phyloP scores from a whole-genome alignment of 2,888 invertebrate species.

The Pammene aurita region DNA sequence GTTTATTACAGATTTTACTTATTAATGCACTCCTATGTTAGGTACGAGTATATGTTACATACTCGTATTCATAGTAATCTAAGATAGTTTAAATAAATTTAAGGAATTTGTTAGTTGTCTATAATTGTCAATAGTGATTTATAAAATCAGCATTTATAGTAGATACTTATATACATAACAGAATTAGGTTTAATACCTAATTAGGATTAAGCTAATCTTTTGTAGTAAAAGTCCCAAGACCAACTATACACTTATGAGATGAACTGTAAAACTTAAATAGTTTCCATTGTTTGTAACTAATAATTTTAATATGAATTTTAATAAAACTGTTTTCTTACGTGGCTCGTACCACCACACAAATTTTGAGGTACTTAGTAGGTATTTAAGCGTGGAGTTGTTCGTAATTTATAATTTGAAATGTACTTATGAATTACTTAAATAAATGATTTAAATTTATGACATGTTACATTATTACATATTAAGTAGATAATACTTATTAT shows the following conservation, averaged over 20 bases:
- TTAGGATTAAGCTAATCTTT: conserved; percentile 2
- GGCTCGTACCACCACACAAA: conserved; percentile 37
- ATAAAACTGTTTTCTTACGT: conserved; percentile 24
- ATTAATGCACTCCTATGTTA: conserved; percentile 9
- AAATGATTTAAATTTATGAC: conserved; percentile 21
- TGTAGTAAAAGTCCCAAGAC: conserved; percentile 35
- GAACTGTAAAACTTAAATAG: conserved; percentile 23
- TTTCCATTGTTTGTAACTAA: conserved; percentile 31
- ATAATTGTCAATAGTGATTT: not conserved
- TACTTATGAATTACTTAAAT: conserved; percentile 19
- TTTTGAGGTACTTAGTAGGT: conserved; percentile 14
- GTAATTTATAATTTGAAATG: conserved; percentile 17
- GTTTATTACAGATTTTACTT: conserved; percentile 6
- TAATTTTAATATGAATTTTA: conserved; percentile 17
- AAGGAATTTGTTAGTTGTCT: conserved; percentile 2
- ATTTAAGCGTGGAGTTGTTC: conserved; percentile 14
- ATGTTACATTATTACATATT: not conserved
- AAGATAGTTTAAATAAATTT: not conserved
- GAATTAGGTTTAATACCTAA: not conserved
- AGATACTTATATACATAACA: not conserved
- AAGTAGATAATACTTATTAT: no score
- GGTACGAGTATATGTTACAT: conserved; percentile 6
- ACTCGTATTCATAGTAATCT: conserved; percentile 12
- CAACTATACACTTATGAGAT: conserved; percentile 34
- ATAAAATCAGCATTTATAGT: not conserved